phyloP scores from a whole-genome alignment of 2,888 invertebrate genomes.

The Rhagophthalmus giganteus region DNA sequence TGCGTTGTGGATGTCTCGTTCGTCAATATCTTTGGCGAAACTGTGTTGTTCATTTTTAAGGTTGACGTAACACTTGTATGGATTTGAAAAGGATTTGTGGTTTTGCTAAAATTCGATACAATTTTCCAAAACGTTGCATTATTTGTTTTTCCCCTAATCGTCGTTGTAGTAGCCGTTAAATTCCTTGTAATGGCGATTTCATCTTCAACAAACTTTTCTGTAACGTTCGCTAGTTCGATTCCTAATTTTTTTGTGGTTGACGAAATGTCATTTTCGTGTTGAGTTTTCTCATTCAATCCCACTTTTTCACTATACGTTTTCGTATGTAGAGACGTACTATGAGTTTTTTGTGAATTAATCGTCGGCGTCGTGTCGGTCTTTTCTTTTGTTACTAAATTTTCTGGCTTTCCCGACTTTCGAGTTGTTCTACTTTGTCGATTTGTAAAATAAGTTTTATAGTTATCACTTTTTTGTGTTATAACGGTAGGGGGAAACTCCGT shows the following conservation, averaged over 20 bases:
- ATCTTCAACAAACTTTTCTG: neutral
- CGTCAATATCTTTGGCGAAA: no score
- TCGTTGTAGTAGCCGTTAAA: neutral
- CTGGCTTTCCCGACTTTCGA: neutral
- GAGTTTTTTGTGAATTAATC: neutral
- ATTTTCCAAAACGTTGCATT: neutral
- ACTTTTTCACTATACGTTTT: neutral
- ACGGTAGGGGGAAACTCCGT: constrained; percentile 35
- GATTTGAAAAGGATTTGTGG: no score
- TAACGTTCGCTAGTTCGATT: neutral
- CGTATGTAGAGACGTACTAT: neutral
- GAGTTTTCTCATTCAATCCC: neutral
- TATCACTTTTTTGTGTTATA: neutral
- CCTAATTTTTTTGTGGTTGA: neutral
- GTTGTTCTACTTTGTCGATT: neutral
- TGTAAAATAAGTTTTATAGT: neutral
- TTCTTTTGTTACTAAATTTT: neutral
- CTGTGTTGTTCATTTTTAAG: no score
- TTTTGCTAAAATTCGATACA: neutral
- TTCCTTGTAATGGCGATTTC: neutral
- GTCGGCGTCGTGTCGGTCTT: neutral
- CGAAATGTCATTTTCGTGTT: neutral
- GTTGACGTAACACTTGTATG: no score
- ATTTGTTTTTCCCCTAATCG: neutral
- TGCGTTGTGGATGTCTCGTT: no score